phyloP scores from a whole-genome alignment of 2,888 invertebrate species.

The Polydesmus complanatus region DNA sequence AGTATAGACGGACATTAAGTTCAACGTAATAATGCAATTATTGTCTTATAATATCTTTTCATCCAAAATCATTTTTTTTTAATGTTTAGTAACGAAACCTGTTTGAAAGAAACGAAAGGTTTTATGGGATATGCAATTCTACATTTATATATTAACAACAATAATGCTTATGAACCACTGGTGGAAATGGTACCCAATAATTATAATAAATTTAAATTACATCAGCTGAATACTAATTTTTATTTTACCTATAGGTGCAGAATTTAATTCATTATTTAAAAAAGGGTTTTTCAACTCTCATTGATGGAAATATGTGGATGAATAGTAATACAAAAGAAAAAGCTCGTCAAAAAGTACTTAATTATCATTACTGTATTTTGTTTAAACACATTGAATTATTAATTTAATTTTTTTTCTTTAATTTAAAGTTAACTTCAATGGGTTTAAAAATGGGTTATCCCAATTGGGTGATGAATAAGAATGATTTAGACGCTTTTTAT shows the following conservation, averaged over 20 bases:
- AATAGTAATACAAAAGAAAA: slow-evolving; percentile 1
- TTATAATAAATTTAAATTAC: no score
- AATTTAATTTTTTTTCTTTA: no score
- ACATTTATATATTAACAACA: neutral
- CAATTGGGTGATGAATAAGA: neutral
- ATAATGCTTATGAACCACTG: no score
- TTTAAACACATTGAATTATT: no score
- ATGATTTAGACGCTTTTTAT: neutral
- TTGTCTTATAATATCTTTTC: neutral
- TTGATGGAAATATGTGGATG: slow-evolving; percentile 4
- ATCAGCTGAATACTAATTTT: no score
- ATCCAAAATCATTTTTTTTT: neutral
- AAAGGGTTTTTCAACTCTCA: neutral
- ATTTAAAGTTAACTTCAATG: neutral
- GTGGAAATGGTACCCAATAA: no score
- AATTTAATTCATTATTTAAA: neutral
- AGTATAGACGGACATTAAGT: neutral
- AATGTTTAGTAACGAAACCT: slow-evolving; percentile 1
- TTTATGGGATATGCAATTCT: slow-evolving; percentile 6
- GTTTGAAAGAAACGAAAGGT: slow-evolving; percentile 10
- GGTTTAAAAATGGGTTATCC: neutral
- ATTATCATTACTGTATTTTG: no score
- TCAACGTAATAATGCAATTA: neutral
- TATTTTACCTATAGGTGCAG: no score
- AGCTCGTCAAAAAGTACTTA: neutral